These are phyloP conservation scores for Lumbricus terrestris DNA, from an alignment of 2,888 invertebrate genomes.

Conservation along the genomic window DNA sequence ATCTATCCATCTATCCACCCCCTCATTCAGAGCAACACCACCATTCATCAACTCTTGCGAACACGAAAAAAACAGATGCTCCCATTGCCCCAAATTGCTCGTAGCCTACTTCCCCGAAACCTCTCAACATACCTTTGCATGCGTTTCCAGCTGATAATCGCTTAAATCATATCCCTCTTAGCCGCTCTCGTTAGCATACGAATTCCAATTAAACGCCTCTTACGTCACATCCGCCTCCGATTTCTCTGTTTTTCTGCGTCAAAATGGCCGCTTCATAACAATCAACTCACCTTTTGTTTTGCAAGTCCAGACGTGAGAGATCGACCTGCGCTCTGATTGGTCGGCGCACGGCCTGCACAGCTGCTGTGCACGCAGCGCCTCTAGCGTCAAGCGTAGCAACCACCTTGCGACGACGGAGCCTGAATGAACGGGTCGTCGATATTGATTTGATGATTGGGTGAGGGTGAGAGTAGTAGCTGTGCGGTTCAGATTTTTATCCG, in stretches of 20 bases:
- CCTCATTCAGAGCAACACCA: no score
- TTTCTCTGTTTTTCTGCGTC: neutral
- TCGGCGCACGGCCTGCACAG: neutral
- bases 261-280: neutral
- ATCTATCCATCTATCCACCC: no score
- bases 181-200: neutral
- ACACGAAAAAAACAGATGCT: no score
- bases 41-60: no score
- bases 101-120: no score
- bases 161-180: neutral
- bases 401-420: neutral
- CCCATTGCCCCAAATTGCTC: neutral
- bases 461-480: no score
- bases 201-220: neutral
- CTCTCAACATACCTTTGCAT: neutral
- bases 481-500: neutral
- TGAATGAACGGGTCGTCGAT: neutral
- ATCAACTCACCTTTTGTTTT: neutral
- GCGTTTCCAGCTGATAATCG: neutral
- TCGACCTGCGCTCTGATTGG: neutral
- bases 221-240: neutral
- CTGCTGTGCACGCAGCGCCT: neutral
- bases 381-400: neutral
- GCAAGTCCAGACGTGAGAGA: neutral
- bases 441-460: no score